Evolutionary conservation across 2,113 vertebrate species (phyloP), one percentile per base, ranked within the genome.

Genomic region (Anser cygnoides): DNA sequence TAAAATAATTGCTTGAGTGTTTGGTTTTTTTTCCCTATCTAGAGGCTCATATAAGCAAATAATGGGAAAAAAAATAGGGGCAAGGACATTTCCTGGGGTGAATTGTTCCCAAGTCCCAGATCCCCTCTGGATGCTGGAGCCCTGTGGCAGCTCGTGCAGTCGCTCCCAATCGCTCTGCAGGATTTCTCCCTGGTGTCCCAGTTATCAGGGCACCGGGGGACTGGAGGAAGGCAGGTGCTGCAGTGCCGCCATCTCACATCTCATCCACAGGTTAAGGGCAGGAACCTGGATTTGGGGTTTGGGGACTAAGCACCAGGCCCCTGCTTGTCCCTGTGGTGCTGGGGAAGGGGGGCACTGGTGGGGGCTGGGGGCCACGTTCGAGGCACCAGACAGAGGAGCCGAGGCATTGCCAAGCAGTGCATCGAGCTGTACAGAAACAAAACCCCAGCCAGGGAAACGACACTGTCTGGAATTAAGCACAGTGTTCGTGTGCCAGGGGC

Each of bases 251-350:
- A 21, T 15, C 61, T 43, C 52, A 37, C 86, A 19, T 17, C 61
- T 43, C 52, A 37, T 33, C 54, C 39, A 11, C 54, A 13, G 50
- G 50, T 81, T 67, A 63, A 58, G 46, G 65, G 66, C 39, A 93
- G 62, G 66, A 94, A 75, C 75, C 37, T 18, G 37, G 46, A 21
- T 3, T 7, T n/a, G 28, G 55, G 63, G 46, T 57, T 41, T 61
- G 22, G 33, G 29, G 33, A 13, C 57, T 17, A 43, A 89, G 44
- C 25, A 22, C 7, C 43, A 14, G 62, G 11, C 43, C 31, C 29
- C 61, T 26, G 44, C 19, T 65, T 18, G 14, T 29, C 37, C 15
- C 20, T 3, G 0, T 46, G 9, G 0, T 13, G 4, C 74, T 1
- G 6, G 26, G 52, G 52, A 28, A 55, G 52, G 20, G 15, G 52